Evolutionary conservation across 2,888 invertebrate species (phyloP).

Genomic region (Monochamus alternatus): DNA sequence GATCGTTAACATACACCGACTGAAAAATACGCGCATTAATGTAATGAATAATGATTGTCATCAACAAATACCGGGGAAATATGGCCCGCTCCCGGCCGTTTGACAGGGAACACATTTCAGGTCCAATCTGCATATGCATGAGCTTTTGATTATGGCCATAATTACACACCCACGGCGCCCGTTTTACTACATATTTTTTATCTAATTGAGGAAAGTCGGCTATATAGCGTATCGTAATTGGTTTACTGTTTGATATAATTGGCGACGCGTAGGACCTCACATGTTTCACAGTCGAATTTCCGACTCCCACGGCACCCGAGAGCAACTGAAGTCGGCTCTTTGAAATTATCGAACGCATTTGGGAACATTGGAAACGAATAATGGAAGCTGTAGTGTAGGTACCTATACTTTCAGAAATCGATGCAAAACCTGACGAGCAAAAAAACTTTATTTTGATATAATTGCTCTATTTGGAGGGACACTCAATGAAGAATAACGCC

Average conservation of each 20-base stretch:
- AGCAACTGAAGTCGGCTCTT: neutral
- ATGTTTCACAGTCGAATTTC: neutral
- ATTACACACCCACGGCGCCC: slow-evolving; percentile 28
- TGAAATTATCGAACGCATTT: no score
- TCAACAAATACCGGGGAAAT: slow-evolving; percentile 11
- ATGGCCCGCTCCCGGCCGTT: neutral
- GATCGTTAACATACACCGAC: no score
- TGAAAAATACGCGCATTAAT: no score
- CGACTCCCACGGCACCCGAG: neutral
- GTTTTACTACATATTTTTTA: slow-evolving; percentile 21
- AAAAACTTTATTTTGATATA: no score
- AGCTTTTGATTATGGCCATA: slow-evolving; percentile 29
- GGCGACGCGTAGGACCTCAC: slow-evolving; percentile 21
- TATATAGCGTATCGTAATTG: slow-evolving; percentile 11
- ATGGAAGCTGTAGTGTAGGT: no score
- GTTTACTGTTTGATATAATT: slow-evolving; percentile 26
- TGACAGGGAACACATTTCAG: slow-evolving; percentile 14
- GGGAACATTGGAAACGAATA: no score
- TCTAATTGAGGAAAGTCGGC: slow-evolving; percentile 26
- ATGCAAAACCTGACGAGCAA: no score
- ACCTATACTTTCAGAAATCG: no score
- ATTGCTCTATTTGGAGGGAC: no score
- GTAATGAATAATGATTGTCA: neutral
- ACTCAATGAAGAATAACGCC: no score
- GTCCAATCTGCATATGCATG: slow-evolving; percentile 30